Evolutionary conservation across 2,797 vertebrate genomes (phyloP).

Genomic region (Thunnus albacares): DNA sequence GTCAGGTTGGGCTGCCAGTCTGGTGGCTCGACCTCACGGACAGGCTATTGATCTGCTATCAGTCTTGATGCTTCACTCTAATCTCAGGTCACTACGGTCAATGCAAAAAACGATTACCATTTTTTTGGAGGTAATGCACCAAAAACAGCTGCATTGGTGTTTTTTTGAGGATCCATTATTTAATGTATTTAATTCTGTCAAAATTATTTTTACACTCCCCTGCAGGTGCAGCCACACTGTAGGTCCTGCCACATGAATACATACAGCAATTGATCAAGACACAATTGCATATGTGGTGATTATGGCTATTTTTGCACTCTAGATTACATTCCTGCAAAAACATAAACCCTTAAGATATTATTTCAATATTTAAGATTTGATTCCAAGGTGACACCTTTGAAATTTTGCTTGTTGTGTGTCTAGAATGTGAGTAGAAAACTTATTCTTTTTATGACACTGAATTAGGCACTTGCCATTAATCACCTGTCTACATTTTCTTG

Average conservation of each 20-base stretch:
- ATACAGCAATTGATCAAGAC: neutral
- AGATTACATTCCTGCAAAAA: neutral
- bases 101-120: conserved; percentile 53
- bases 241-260: neutral
- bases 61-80: conserved; percentile 61
- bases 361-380: neutral
- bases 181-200: conserved; percentile 35
- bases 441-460: conserved; percentile 27
- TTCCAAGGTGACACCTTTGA: neutral
- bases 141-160: conserved; percentile 51
- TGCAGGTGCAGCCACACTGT: neutral
- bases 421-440: conserved; percentile 9
- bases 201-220: neutral
- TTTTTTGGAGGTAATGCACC: conserved; percentile 59
- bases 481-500: conserved; percentile 35
- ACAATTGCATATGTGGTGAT: neutral
- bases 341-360: conserved; percentile 1
- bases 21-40: conserved; percentile 26
- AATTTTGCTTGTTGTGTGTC: neutral
- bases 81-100: conserved; percentile 67
- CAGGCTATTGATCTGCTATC: conserved; percentile 73
- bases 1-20: conserved; percentile 6
- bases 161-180: conserved; percentile 11
- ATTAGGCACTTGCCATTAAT: conserved; percentile 51
- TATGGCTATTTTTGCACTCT: neutral